These are phyloP conservation scores for Colistium nudipinnis DNA, from an alignment of 2,113 vertebrate species.

Conservation along the genomic window DNA sequence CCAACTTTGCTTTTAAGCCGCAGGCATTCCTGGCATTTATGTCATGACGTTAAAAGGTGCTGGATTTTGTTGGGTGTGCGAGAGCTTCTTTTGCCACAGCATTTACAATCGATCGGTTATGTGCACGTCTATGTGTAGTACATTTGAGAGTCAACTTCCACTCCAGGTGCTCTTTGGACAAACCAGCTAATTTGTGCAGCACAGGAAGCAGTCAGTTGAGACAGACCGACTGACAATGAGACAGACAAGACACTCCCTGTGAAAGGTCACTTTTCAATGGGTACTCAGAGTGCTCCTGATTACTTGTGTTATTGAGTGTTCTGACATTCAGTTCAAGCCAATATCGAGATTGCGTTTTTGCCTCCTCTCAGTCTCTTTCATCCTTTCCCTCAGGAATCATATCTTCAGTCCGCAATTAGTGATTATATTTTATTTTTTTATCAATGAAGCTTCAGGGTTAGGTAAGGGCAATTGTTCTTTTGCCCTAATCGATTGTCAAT, in stretches of 20 bases:
- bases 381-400: neutral
- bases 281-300: slow-evolving; percentile 6
- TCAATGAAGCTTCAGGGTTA: no score
- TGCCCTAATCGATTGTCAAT: no score
- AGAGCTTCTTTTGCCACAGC: neutral
- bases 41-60: neutral
- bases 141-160: slow-evolving; percentile 28
- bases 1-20: slow-evolving; percentile 25
- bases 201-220: neutral
- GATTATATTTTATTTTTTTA: no score
- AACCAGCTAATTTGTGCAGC: slow-evolving; percentile 1
- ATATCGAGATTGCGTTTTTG: slow-evolving; percentile 30
- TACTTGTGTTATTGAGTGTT: slow-evolving; percentile 58
- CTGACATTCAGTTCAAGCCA: slow-evolving; percentile 55
- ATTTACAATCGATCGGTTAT: no score
- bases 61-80: neutral
- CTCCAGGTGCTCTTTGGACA: slow-evolving; percentile 35
- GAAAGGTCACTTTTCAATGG: slow-evolving; percentile 61
- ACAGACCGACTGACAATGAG: neutral
- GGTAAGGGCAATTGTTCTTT: no score
- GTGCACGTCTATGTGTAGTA: neutral
- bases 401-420: no score
- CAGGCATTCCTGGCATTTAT: slow-evolving; percentile 4
- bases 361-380: neutral
- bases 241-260: neutral